These are phyloP conservation scores for Malthinus flaveolus DNA, from an alignment of 2,888 invertebrate genomes.

Conservation along the genomic window DNA sequence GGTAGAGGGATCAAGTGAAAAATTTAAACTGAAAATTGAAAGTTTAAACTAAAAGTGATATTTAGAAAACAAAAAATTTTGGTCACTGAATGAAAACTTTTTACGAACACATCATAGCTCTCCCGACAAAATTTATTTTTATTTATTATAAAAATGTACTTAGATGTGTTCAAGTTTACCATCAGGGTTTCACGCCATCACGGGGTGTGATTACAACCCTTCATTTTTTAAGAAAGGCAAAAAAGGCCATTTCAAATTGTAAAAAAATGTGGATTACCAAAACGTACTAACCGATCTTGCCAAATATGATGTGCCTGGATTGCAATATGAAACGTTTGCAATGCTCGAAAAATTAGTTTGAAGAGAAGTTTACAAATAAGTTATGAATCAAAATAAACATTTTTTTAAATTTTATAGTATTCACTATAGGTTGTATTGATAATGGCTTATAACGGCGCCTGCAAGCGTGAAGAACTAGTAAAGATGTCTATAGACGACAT, in stretches of 20 bases:
- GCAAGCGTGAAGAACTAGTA: slow-evolving; percentile 30
- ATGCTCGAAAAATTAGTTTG: slow-evolving; percentile 16
- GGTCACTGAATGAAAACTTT: too few relatives aligned
- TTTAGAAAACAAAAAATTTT: too few relatives aligned
- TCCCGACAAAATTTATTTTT: too few relatives aligned
- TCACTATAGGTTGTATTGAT: slow-evolving; percentile 23
- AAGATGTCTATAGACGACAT: slow-evolving; percentile 30
- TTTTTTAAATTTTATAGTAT: too few relatives aligned
- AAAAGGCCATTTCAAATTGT: slow-evolving; percentile 5
- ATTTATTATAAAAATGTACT: too few relatives aligned
- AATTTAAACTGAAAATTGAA: too few relatives aligned
- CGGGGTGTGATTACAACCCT: slow-evolving; percentile 33
- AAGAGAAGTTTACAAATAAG: too few relatives aligned
- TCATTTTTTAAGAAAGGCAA: slow-evolving; percentile 20
- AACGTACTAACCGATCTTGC: slow-evolving; percentile 12
- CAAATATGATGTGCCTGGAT: slow-evolving; percentile 4
- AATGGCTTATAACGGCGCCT: slow-evolving; percentile 30
- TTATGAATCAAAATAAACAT: too few relatives aligned
- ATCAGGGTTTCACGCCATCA: slow-evolving; percentile 32
- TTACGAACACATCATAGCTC: too few relatives aligned
- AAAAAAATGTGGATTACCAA: slow-evolving; percentile 5
- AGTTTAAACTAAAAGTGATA: too few relatives aligned
- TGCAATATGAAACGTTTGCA: slow-evolving; percentile 12
- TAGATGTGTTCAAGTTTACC: too few relatives aligned
- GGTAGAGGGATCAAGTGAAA: too few relatives aligned